Conservation (phyloP, 2,113 vertebrate species). For the Xerus inauris region DNA sequence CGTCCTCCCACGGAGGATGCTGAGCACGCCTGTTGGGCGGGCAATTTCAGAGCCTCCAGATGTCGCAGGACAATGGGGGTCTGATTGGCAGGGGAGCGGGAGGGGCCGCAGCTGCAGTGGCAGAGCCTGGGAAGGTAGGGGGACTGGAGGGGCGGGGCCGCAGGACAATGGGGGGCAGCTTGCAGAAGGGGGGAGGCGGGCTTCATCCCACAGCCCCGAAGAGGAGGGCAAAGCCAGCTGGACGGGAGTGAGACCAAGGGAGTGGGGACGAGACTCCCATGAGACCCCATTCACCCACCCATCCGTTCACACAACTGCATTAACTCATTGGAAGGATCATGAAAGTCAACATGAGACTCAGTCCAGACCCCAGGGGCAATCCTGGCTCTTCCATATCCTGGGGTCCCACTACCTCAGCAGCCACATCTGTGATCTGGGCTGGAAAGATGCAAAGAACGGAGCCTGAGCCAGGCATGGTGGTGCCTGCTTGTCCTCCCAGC, state of each 20-base stretch:
- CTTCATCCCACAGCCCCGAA: constrained; percentile 8
- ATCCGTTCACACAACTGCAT: too few species aligned
- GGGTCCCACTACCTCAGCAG: not conserved
- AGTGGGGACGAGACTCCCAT: not conserved
- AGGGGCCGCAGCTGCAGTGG: constrained; percentile 40
- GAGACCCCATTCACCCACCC: not conserved
- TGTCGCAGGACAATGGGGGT: constrained; percentile 75
- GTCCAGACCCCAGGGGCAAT: not conserved
- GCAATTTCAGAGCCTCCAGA: constrained; percentile 74
- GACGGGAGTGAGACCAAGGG: not conserved
- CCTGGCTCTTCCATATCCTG: not conserved
- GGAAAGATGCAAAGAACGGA: not conserved
- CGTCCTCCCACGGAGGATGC: constrained; percentile 61
- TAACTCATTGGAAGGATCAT: too few species aligned
- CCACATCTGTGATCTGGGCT: not conserved
- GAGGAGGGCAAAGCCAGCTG: constrained; percentile 59
- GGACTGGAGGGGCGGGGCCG: not conserved
- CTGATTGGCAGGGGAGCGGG: constrained; percentile 77
- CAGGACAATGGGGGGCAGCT: not conserved
- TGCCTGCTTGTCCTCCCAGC: too few species aligned
- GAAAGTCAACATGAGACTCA: too few species aligned
- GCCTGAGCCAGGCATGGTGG: not conserved
- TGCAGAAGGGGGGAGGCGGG: not conserved
- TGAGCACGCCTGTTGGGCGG: constrained; percentile 10
- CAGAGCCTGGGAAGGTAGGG: not conserved